Evolutionary conservation across 2,888 invertebrate species (phyloP), one percentile per base, ranked within the genome.

Genomic region (Hoplodrina blanda): DNA sequence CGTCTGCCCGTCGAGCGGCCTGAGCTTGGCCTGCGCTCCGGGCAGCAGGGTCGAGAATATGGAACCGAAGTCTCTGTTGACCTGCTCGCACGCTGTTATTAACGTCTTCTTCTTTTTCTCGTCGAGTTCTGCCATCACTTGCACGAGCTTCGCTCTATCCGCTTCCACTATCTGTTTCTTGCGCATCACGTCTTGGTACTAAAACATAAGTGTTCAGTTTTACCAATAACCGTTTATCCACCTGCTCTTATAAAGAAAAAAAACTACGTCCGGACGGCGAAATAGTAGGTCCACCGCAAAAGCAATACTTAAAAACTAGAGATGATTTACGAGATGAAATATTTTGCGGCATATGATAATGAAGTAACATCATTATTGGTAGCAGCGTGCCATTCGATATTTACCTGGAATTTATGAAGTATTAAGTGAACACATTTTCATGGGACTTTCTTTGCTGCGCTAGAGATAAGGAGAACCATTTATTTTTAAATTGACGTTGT

Each of bases 41-140:
- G 99, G 99, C 84, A 99, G 96, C 76, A 99, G 96, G 2, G 98
- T 97, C 76, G 97, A 97, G 95, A 99, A 99, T 91, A 99, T 99
- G 44, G 98, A 98, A 13, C 98, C 98, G 92, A 99, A 99, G 96
- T 99, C 99, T 89, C 97, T 96, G 90, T 99, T 99, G 0, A 99
- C 99, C 76, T 97, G 97, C 82, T 97, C 97, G 97, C 98, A 98
- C 4, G 99, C 99, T 65, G 97, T 96, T 65, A 97, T 94, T 19
- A 99, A 95, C 13, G 98, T 98, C 79, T 97, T 96, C 87, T 98
- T 97, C 93, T 99, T 99, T 95, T 99, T 98, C 86, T 98, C 97
- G 92, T 99, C 99, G 89, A 99, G 96, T 89, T 98, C 98, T 25
- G 96, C 96, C 87, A 99, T 99, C 20, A 99, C 98, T 65, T 97